phyloP scores from a whole-genome alignment of 2,797 vertebrate genomes.

The Arnoldichthys spilopterus region DNA sequence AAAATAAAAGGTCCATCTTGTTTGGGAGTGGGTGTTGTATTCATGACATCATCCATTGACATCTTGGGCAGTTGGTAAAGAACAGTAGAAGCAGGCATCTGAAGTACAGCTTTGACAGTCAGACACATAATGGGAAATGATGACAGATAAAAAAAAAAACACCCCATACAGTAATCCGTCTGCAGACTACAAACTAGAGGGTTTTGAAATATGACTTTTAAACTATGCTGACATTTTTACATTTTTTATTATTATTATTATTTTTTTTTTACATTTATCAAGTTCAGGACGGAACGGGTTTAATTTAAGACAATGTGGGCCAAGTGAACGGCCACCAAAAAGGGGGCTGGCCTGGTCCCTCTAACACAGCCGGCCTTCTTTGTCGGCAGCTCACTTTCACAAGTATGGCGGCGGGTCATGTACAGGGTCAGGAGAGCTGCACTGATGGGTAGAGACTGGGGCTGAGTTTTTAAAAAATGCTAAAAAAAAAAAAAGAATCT shows the following conservation, averaged over 20 bases:
- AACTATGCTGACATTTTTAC: not conserved
- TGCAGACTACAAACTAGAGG: not conserved
- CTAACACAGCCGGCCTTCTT: not conserved
- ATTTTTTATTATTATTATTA: not conserved
- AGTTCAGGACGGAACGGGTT: slow-evolving; percentile 44
- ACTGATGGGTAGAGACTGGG: slow-evolving; percentile 20
- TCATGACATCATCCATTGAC: slow-evolving; percentile 81
- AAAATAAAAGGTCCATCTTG: slow-evolving; percentile 27
- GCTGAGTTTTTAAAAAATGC: not conserved
- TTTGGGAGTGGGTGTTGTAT: slow-evolving; percentile 39
- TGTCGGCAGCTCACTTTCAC: not conserved
- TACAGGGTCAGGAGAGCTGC: slow-evolving; percentile 5
- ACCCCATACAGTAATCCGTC: not conserved
- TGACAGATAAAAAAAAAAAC: slow-evolving; percentile 13
- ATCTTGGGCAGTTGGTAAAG: slow-evolving; percentile 74
- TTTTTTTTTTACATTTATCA: slow-evolving; percentile 38
- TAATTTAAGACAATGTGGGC: slow-evolving; percentile 33
- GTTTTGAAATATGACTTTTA: not conserved
- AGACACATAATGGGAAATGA: slow-evolving; percentile 62
- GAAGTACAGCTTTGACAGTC: slow-evolving; percentile 61
- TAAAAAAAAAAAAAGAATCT: not conserved
- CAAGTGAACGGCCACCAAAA: slow-evolving; percentile 15
- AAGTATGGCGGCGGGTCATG: too few species aligned
- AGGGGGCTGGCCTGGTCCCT: not conserved
- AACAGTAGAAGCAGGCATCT: slow-evolving; percentile 52